Conservation (phyloP, 2,113 vertebrate species). For the Pterophyllum scalare region DNA sequence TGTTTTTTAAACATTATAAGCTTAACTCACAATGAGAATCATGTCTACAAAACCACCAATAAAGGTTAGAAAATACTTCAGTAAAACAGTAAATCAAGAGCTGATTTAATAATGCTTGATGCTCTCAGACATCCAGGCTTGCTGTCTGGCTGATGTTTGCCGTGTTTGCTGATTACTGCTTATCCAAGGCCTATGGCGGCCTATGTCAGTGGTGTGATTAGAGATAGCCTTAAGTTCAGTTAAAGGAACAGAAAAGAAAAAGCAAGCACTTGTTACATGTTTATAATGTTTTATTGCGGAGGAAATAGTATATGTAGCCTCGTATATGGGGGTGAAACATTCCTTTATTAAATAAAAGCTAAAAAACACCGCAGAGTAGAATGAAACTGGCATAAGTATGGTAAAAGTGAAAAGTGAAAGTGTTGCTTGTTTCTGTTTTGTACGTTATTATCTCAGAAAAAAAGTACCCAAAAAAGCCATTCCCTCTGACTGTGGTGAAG, state of each 20-base stretch:
- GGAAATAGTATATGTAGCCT: background rate
- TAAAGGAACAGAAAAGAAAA: background rate
- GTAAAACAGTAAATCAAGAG: background rate
- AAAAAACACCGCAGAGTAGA: background rate
- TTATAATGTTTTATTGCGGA: background rate
- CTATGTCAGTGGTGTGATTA: background rate
- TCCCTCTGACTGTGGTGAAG: background rate
- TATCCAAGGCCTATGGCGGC: slow-evolving; percentile 11
- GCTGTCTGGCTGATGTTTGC: background rate
- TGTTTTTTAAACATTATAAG: background rate
- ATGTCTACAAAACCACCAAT: slow-evolving; percentile 12
- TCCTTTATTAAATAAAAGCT: background rate
- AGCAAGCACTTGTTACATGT: background rate
- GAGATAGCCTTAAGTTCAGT: slow-evolving; percentile 16
- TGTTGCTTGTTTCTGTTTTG: background rate
- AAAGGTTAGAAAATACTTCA: background rate
- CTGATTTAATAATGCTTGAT: background rate
- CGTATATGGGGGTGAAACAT: background rate
- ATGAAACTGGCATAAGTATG: background rate
- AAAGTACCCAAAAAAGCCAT: background rate
- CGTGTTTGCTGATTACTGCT: background rate
- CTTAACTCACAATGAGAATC: background rate
- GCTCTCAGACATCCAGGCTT: background rate
- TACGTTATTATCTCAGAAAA: background rate
- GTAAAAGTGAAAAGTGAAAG: background rate